These are phyloP conservation scores for Lethenteron reissneri DNA, from an alignment of 2,113 vertebrate species.

Conservation along the genomic window DNA sequence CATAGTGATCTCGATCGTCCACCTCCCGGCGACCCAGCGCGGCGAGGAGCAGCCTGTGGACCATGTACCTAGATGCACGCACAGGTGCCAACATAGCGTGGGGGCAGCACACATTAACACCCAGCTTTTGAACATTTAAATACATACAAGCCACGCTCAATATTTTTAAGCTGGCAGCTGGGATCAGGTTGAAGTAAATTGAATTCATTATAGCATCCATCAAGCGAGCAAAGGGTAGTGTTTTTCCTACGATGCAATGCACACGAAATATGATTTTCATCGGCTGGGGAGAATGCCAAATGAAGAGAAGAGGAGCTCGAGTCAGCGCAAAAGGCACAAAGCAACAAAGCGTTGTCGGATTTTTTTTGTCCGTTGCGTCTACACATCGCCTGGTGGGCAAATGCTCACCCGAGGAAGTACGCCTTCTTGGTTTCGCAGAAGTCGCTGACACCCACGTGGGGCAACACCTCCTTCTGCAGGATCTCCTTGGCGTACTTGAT, in stretches of 20 bases:
- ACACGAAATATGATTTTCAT: no score
- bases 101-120: no score
- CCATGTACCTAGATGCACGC: constrained; percentile 57
- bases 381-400: neutral
- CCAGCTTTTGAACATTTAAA: neutral
- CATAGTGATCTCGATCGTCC: constrained; percentile 96
- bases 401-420: constrained; percentile 69
- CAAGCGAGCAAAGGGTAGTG: no score
- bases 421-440: constrained; percentile 99
- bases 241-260: no score
- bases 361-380: neutral
- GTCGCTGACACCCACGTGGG: constrained; percentile 88
- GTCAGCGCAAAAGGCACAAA: no score
- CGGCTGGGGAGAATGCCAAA: no score
- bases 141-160: constrained; percentile 3
- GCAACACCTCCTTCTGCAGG: constrained; percentile 90
- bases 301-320: no score
- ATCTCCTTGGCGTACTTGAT: constrained; percentile 97
- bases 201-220: no score
- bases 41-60: constrained; percentile 68
- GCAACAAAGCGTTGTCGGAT: neutral
- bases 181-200: no score
- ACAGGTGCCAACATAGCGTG: no score
- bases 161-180: no score
- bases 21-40: constrained; percentile 77